A percentile compares a stretch with the other conserved stretches of the same genome.
phyloP scores from a whole-genome alignment of 2,888 invertebrate genomes.

The Sarcophaga caerulescens region DNA sequence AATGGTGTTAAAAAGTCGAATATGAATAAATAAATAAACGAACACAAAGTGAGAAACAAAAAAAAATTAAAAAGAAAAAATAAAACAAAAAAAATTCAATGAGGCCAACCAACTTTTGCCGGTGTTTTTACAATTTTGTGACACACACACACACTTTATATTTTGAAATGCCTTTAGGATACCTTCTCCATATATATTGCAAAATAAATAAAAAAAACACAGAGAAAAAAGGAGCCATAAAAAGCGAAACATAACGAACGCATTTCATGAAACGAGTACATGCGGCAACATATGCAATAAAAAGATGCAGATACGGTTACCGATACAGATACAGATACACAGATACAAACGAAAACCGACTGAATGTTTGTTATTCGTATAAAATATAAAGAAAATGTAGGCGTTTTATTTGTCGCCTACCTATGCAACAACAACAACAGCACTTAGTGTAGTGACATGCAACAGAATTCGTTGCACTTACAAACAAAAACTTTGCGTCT shows the following conservation, averaged over 20 bases:
- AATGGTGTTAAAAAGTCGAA: constrained; percentile 52
- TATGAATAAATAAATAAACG: constrained; percentile 35
- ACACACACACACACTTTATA: constrained; percentile 13
- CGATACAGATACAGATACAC: constrained; percentile 20
- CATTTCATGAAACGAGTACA: constrained; percentile 56
- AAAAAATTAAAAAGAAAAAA: background rate
- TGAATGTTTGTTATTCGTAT: constrained; percentile 25
- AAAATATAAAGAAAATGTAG: constrained; percentile 51
- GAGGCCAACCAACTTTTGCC: constrained; percentile 48
- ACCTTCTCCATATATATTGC: constrained; percentile 30
- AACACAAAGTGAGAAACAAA: background rate
- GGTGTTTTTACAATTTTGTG: constrained; percentile 8
- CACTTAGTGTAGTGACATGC: constrained; percentile 35
- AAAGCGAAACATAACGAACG: constrained; percentile 35
- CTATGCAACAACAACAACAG: constrained; percentile 38
- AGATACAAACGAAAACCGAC: background rate
- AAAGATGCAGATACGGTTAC: constrained; percentile 16
- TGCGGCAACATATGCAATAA: background rate
- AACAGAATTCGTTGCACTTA: constrained; percentile 63
- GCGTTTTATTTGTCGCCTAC: constrained; percentile 64
- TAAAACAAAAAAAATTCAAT: constrained; percentile 14
- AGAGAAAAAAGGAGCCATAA: constrained; percentile 39
- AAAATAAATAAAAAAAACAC: background rate
- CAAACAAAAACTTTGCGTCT: constrained; percentile 41
- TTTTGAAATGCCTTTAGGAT: constrained; percentile 20